Base-by-base conservation (phyloP, 2,888 invertebrate genomes). In the Falcaria lacertinaria region DNA sequence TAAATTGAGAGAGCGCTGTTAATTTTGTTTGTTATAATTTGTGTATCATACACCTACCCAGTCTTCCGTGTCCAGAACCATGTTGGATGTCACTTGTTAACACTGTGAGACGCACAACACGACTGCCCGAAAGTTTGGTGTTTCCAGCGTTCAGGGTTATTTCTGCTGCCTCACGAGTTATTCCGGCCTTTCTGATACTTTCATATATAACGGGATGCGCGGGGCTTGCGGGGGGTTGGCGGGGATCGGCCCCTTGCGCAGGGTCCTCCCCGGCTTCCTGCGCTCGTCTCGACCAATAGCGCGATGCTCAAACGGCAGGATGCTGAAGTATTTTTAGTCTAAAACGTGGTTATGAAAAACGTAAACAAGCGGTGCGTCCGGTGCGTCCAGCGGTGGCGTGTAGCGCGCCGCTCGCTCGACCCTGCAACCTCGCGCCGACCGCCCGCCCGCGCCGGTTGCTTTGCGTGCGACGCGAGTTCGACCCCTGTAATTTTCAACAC, bases 31-130 rank as follows among this genome's bases (percentile, higher is more conserved):
- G 11, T 39, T 33, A 38, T 48, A 37, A 22, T 43, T 44, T 49
- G 43, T 50, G 47, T 43, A 47, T 54, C 50, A 59, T 49, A 72
- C 56, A 85, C 89, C 81, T 81, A 89, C 89, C 88, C 88, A 89
- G 76, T 89, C 88, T 86, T 86, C 80, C 58, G 88, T 86, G 64
- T 88, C 87, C 80, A 88, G 83, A 84, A 74, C 88, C 89, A 89
- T 89, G 76, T 79, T 85, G 74, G 69, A 78, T 80, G 74, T 85
- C 87, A 89, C 89, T 86, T 74, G 88, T 84, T 85, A 86, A 74
- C 88, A 88, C 88, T 86, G 68, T 83, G 88, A 88, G 88, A 87
- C 87, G 86, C 88, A 89, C 88, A 88, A 88, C 88, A 89, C 88
- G 88, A 89, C 88, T 89, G 88, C 68, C 76, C 66, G 70, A 69